phyloP scores from a whole-genome alignment of 1,140 invertebrate species.

The Hyles euphorbiae region DNA sequence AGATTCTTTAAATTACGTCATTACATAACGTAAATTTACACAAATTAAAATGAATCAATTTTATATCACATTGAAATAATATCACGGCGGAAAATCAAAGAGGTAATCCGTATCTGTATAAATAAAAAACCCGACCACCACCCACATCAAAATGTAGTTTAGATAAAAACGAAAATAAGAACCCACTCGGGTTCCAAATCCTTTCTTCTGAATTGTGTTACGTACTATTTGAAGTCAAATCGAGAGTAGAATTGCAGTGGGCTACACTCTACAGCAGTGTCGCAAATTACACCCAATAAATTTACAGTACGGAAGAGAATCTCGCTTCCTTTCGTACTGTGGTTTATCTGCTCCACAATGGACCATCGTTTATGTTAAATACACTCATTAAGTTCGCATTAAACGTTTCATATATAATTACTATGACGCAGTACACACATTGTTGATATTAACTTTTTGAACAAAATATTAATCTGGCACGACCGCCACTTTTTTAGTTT shows the following conservation, averaged over 20 bases:
- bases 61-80: no score
- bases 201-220: constrained; percentile 5
- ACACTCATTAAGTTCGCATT: neutral
- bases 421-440: no score
- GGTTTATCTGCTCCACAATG: constrained; percentile 7
- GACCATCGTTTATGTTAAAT: constrained; percentile 3
- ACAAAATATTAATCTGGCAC: no score
- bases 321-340: constrained; percentile 2
- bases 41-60: no score
- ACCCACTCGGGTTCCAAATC: neutral
- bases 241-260: constrained; percentile 6
- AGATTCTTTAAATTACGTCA: no score
- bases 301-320: constrained; percentile 7
- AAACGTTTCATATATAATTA: no score
- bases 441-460: no score
- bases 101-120: no score
- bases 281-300: constrained; percentile 12
- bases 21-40: no score
- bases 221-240: constrained; percentile 4
- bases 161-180: neutral
- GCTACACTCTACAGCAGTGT: neutral
- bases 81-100: no score
- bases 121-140: neutral
- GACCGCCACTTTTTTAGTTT: no score
- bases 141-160: neutral